Base-by-base conservation (phyloP, 2,888 invertebrate species). In the Chymomyza fuscimana region DNA sequence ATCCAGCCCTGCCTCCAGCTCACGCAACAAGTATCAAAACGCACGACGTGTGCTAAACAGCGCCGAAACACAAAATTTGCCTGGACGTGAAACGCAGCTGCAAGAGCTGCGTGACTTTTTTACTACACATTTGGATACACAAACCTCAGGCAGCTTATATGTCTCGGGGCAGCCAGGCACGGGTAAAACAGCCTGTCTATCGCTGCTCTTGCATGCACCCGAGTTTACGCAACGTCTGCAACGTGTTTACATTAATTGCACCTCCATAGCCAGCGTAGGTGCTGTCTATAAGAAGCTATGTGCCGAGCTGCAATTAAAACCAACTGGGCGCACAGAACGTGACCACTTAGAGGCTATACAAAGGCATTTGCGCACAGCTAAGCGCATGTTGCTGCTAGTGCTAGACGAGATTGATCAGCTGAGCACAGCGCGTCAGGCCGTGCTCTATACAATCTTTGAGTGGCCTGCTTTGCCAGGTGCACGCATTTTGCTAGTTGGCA, bases 111-210 rank as follows among this genome's bases (percentile, higher is more conserved):
- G 94, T 29, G 91, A 92, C 4, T 97, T 97, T 91, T 93, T 99
- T 63, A 90, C 91, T 15, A 92, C 93, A 10, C 95, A 96, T 90
- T 90, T 97, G 67, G 90, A 94, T 4, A 93, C 93, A 1, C 93
- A 94, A 78, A 93, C 93, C 46, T 95, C 98, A 0, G 96, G 95
- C 1, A 97, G 97, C 19, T 89, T 99, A 66, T 99, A 99, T 91
- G 94, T 99, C 56, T 98, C 98, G 52, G 99, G 99, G 1, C 97
- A 98, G 29, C 99, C 99, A 0, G 99, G 99, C 5, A 99, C 99
- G 0, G 99, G 91, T 1, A 99, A 99, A 93, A 98, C 98, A 0
- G 98, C 98, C 0, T 95, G 96, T 72, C 92, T 99, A 19, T 95
- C 95, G 0, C 94, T 95, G 76, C 94, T 97, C 69, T 92, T 98